Evolutionary conservation across 2,113 vertebrate genomes (phyloP).

Genomic region (Sitta europaea): DNA sequence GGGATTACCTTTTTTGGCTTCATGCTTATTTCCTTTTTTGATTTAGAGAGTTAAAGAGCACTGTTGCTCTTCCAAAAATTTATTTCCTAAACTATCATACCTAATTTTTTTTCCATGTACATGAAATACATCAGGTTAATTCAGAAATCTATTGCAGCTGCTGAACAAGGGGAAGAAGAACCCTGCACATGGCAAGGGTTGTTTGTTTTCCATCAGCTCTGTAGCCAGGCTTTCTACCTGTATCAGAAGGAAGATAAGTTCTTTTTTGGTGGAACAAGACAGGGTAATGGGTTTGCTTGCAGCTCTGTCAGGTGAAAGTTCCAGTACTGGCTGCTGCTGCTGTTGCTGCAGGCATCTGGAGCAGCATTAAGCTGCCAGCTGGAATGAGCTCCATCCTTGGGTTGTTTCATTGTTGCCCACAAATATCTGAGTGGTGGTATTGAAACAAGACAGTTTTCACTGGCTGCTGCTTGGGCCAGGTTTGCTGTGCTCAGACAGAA

Average conservation of each 20-base stretch:
- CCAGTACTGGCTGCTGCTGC: background rate
- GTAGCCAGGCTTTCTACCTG: background rate
- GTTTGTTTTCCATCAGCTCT: background rate
- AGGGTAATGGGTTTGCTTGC: accelerated
- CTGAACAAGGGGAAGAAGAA: background rate
- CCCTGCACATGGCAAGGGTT: background rate
- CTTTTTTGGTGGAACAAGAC: background rate
- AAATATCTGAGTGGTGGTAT: background rate
- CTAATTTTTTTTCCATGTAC: accelerated
- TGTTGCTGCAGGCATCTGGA: background rate
- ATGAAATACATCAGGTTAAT: background rate
- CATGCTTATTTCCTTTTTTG: background rate
- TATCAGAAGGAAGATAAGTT: background rate
- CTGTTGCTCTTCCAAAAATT: background rate
- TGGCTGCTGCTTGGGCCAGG: background rate
- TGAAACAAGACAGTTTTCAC: background rate
- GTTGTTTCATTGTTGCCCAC: background rate
- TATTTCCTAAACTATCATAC: background rate
- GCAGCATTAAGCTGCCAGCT: background rate
- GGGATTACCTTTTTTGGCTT: background rate
- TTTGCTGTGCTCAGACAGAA: background rate
- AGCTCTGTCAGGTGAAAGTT: background rate
- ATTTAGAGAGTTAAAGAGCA: background rate
- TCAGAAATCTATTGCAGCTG: background rate
- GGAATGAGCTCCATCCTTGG: background rate